Base-by-base conservation (phyloP, 2,888 invertebrate species). In the Acronicta aceris region DNA sequence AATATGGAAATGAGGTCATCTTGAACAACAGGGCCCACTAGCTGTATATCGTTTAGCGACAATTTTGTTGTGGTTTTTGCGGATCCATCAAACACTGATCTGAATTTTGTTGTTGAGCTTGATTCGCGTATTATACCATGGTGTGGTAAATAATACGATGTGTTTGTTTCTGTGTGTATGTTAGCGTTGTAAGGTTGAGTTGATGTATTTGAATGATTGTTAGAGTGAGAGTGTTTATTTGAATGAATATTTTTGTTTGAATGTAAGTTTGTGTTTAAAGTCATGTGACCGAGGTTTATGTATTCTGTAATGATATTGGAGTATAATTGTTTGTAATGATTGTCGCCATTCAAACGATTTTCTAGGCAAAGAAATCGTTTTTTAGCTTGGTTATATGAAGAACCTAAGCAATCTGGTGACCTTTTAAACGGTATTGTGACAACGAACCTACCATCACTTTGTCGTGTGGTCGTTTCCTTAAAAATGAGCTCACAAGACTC, bases 341-440 rank as follows among this genome's bases (percentile, higher is more conserved):
- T 27, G 12, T 27, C 9, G 2, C 10, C 10, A 27, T 51, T 42
- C 27, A 51, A 13, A 4, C 49, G 38, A n/a, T 40, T 38, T 51
- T 51, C 51, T 42, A 42, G 2, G 5, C n/a, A 51, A n/a, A 25
- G 15, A 42, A 51, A 51, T 6, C 51, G 25, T 15, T 41, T 51
- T 42, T 51, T 51, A 2, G 51, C 51, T 42, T 27, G 30, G 30
- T 41, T 16, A 15, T 51, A 51, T 7, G 51, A 51, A 16, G 17
- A 21, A 42, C 51, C 51, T 27, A 27, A 21, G 12, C 21, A 15
- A 9, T 27, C 33, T 4, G 33, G 47, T 47, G 47, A 47, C 8
- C n/a, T 15, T 47, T 47, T 47, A 10, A 47, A 33, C 16, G 51
- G 51, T 9, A 51, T 51, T 3, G 5, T 21, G 15, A 51, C 51